Evolutionary conservation across 2,113 vertebrate genomes (phyloP).

Genomic region (Rhadina sibilatrix): DNA sequence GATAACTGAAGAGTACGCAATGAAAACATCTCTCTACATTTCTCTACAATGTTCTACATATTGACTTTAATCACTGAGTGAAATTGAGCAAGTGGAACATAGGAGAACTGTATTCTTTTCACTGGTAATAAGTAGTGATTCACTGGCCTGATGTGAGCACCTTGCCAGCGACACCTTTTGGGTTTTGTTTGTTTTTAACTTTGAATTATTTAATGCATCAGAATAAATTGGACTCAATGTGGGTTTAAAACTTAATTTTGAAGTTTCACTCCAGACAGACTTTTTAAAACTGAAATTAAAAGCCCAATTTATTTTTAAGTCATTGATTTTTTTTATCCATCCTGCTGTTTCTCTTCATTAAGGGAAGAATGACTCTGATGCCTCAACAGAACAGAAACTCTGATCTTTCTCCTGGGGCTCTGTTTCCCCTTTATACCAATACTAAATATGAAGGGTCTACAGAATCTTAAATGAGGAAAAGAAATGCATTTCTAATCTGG

Average conservation of each 20-base stretch:
- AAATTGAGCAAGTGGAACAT: neutral
- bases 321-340: constrained; percentile 47
- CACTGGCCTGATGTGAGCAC: neutral
- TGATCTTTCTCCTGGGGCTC: constrained; percentile 51
- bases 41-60: neutral
- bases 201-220: neutral
- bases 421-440: constrained; percentile 28
- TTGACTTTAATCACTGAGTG: neutral
- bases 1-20: neutral
- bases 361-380: constrained; percentile 3
- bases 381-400: constrained; percentile 43
- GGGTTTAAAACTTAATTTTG: constrained; percentile 6
- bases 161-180: neutral
- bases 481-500: neutral
- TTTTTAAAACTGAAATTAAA: constrained; percentile 19
- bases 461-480: constrained; percentile 16
- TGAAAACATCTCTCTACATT: neutral
- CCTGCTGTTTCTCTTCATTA: constrained; percentile 58
- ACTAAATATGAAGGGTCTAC: constrained; percentile 47
- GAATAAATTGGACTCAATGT: neutral
- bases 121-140: neutral
- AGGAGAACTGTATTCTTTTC: neutral
- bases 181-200: neutral
- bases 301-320: constrained; percentile 27
- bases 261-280: neutral